phyloP scores from a whole-genome alignment of 1,140 invertebrate genomes.

The Cydia splendana region DNA sequence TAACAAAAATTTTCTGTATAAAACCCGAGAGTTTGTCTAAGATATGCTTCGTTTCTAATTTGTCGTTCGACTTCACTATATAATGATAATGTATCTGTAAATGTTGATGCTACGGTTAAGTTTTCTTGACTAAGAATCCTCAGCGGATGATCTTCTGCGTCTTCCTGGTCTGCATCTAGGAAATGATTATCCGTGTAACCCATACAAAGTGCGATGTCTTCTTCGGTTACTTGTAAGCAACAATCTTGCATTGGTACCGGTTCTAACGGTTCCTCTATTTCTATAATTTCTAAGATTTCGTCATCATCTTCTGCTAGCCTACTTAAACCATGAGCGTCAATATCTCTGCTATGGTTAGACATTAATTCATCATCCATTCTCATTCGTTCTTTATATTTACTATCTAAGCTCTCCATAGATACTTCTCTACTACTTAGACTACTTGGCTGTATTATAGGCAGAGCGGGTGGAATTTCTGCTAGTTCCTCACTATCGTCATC shows the following conservation, averaged over 20 bases:
- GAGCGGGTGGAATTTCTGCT: constrained; percentile 87
- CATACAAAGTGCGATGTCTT: constrained; percentile 94
- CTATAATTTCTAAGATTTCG: constrained; percentile 90
- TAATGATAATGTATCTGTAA: constrained; percentile 89
- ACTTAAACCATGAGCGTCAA: constrained; percentile 72
- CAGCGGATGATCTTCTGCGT: constrained; percentile 89
- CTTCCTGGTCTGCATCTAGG: constrained; percentile 84
- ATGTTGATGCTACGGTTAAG: constrained; percentile 92
- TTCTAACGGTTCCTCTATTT: constrained; percentile 89
- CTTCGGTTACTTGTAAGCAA: constrained; percentile 93
- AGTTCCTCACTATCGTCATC: constrained; percentile 87
- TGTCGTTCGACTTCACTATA: constrained; percentile 86
- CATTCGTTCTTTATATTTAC: constrained; percentile 83
- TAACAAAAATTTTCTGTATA: constrained; percentile 69
- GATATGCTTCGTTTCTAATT: constrained; percentile 72
- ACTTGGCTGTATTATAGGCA: constrained; percentile 86
- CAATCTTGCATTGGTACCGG: constrained; percentile 91
- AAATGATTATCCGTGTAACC: constrained; percentile 85
- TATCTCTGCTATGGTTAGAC: constrained; percentile 75
- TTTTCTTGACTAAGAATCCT: constrained; percentile 94
- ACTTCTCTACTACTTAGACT: constrained; percentile 87
- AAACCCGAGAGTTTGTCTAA: constrained; percentile 74
- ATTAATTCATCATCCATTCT: constrained; percentile 80
- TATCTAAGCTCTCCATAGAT: constrained; percentile 88
- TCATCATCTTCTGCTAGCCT: constrained; percentile 81